These are phyloP conservation scores for Austrofundulus limnaeus DNA, from an alignment of 2,113 vertebrate species.

Conservation along the genomic window DNA sequence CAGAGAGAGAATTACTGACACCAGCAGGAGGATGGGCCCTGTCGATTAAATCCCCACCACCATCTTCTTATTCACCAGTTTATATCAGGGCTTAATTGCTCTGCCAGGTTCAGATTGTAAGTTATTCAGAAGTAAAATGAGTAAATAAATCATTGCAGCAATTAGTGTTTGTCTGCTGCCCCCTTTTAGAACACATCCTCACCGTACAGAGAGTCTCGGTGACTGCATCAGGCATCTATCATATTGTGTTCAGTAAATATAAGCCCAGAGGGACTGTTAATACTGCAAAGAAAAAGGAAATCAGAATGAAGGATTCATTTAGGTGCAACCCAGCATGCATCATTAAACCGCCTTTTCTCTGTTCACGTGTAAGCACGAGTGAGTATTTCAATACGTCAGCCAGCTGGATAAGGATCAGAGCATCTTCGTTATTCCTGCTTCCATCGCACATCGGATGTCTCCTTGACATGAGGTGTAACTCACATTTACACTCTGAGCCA, in stretches of 20 bases:
- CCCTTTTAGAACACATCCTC: conserved; percentile 5
- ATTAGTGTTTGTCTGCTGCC: conserved; percentile 30
- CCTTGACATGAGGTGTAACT: conserved; percentile 21
- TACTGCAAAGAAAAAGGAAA: conserved; percentile 42
- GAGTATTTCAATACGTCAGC: conserved; percentile 27
- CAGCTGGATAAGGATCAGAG: conserved; percentile 28
- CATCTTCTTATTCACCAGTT: conserved; percentile 8
- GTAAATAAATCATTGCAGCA: conserved; percentile 40
- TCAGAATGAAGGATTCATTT: conserved; percentile 54
- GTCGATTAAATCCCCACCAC: conserved; percentile 8
- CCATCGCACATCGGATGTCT: conserved; percentile 38
- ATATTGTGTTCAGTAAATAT: conserved; percentile 22
- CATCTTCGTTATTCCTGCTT: conserved; percentile 45
- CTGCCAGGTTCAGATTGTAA: conserved; percentile 2
- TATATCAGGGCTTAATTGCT: conserved; percentile 20
- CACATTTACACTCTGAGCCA: conserved; percentile 8
- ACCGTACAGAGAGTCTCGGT: background rate
- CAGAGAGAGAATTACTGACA: conserved; percentile 23
- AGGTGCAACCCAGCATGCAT: conserved; percentile 25
- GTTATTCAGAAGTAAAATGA: conserved; percentile 27
- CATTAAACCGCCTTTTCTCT: background rate
- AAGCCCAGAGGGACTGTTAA: conserved; percentile 35
- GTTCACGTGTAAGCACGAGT: conserved; percentile 7
- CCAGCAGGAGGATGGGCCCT: conserved; percentile 7
- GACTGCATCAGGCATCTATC: conserved; percentile 14